Conservation (phyloP, 92 coral and sea anemone species). For the Epizoanthus fatuus region DNA sequence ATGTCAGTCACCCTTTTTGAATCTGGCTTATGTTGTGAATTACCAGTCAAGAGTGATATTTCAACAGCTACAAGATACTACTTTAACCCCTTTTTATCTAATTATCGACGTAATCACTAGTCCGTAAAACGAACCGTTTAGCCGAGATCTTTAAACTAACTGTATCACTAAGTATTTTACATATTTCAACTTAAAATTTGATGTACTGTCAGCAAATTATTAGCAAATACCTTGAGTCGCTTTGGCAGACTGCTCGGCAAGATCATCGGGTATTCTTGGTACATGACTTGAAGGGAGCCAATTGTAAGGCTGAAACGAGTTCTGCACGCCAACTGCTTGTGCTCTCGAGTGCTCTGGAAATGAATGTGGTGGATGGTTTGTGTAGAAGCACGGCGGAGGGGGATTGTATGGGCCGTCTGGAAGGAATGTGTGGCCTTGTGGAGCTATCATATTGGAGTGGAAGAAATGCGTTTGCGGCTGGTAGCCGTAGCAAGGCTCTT, state of each 20-base stretch:
- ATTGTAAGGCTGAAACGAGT: conserved; percentile 19
- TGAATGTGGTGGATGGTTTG: conserved; percentile 10
- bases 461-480: not conserved
- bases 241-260: not conserved
- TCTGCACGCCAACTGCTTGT: conserved; percentile 19
- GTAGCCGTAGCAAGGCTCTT: conserved; percentile 16
- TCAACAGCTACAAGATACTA: no score
- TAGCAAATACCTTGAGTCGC: conserved; percentile 16
- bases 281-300: conserved; percentile 14
- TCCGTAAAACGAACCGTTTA: no score
- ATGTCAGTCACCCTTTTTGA: no score
- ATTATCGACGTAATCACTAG: no score
- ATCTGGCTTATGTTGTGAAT: no score
- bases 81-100: no score
- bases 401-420: conserved; percentile 18
- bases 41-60: no score
- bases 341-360: conserved; percentile 25
- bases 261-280: not conserved
- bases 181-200: no score
- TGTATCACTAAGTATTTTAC: no score
- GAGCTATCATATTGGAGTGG: conserved; percentile 17
- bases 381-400: conserved; percentile 33
- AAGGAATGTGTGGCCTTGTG: conserved; percentile 29
- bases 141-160: no score
- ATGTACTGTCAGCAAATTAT: no score